Evolutionary conservation across 1,140 invertebrate species (phyloP).

Genomic region (Periplaneta americana): DNA sequence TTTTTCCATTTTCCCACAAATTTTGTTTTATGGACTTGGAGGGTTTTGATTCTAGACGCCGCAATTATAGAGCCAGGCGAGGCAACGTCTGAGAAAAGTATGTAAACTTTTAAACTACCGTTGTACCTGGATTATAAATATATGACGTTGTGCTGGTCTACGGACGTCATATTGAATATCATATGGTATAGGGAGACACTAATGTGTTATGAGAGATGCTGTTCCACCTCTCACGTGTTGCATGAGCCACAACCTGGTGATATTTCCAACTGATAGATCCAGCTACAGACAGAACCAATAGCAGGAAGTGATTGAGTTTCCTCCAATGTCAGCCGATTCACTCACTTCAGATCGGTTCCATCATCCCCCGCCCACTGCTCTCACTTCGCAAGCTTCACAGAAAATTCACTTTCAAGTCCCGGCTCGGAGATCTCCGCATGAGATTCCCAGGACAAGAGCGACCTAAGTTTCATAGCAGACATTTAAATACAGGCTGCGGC

Average conservation of each 20-base stretch:
- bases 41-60: too few relatives aligned
- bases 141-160: too few relatives aligned
- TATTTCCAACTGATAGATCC: not conserved
- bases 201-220: not conserved
- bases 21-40: too few relatives aligned
- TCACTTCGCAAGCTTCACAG: not conserved
- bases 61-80: too few relatives aligned
- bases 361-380: not conserved
- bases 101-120: too few relatives aligned
- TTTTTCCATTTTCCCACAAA: too few relatives aligned
- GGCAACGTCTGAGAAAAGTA: too few relatives aligned
- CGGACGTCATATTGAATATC: too few relatives aligned
- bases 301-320: not conserved
- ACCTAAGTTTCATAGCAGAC: not conserved
- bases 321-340: not conserved
- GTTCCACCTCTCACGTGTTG: not conserved
- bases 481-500: too few relatives aligned
- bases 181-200: not conserved
- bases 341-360: not conserved
- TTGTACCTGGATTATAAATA: too few relatives aligned
- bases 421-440: not conserved
- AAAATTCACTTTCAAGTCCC: not conserved
- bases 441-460: not conserved
- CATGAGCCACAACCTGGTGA: not conserved
- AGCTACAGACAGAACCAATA: not conserved